Percentiles rank a stretch among this genome's conserved stretches.
phyloP scores from a whole-genome alignment of 2,888 invertebrate genomes.

The Conistra vaccinii region DNA sequence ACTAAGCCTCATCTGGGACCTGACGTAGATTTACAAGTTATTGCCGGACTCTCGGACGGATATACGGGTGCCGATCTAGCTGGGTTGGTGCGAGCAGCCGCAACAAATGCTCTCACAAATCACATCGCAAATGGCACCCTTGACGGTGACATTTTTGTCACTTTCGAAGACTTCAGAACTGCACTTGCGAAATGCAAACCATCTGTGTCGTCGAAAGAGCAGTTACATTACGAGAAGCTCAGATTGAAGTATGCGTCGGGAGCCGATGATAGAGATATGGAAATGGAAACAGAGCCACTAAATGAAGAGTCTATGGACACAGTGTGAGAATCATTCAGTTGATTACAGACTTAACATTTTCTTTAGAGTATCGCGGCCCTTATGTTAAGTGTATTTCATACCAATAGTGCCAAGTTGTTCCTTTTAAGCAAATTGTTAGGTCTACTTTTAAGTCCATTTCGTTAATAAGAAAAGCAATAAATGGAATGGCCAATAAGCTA shows the following conservation, averaged over 20 bases:
- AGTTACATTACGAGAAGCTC: slow-evolving; percentile 94
- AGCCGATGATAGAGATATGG: slow-evolving; percentile 87
- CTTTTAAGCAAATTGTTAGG: slow-evolving; percentile 68
- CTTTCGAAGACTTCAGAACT: slow-evolving; percentile 93
- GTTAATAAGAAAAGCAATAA: slow-evolving; percentile 24
- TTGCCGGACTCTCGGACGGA: slow-evolving; percentile 93
- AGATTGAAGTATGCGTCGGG: slow-evolving; percentile 92
- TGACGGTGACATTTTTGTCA: slow-evolving; percentile 91
- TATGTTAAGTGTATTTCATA: slow-evolving; percentile 71
- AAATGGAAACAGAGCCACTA: slow-evolving; percentile 89
- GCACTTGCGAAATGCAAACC: slow-evolving; percentile 96
- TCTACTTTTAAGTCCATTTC: slow-evolving; percentile 53
- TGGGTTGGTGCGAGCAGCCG: slow-evolving; percentile 96
- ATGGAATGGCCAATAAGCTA: slow-evolving; percentile 45
- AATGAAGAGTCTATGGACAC: slow-evolving; percentile 89
- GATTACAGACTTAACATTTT: slow-evolving; percentile 72
- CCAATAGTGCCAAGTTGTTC: slow-evolving; percentile 82
- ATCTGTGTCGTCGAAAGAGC: slow-evolving; percentile 96
- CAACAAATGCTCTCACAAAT: slow-evolving; percentile 94
- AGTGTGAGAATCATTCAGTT: slow-evolving; percentile 79
- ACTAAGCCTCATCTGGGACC: slow-evolving; percentile 94
- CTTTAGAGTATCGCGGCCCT: slow-evolving; percentile 69
- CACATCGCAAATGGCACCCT: slow-evolving; percentile 91
- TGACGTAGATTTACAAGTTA: slow-evolving; percentile 94
- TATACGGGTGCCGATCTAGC: slow-evolving; percentile 98